phyloP scores from a whole-genome alignment of 2,888 invertebrate species.

The Cylindroiulus punctatus region DNA sequence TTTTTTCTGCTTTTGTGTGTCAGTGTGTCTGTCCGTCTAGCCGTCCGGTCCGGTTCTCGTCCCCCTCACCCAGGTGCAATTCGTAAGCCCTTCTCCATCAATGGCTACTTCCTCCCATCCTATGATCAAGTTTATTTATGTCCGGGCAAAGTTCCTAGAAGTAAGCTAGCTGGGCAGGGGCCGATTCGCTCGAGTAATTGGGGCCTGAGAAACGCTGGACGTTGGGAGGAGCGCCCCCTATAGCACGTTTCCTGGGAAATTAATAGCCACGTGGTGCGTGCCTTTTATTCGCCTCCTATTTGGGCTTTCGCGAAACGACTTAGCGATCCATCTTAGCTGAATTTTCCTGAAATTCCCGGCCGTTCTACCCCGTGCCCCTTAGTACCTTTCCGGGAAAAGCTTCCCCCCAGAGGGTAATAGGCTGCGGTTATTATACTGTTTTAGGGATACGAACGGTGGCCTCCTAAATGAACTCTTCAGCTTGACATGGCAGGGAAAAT shows the following conservation, averaged over 20 bases:
- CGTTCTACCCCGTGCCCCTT: conserved; percentile 26
- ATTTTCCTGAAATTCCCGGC: conserved; percentile 36
- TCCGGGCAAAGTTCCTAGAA: background rate
- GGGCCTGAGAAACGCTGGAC: background rate
- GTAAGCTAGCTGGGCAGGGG: background rate
- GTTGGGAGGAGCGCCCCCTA: background rate
- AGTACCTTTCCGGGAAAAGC: conserved; percentile 37
- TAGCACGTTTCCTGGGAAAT: background rate
- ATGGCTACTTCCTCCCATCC: background rate
- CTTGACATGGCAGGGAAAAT: background rate
- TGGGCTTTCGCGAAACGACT: conserved; percentile 5
- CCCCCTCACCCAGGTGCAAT: conserved; percentile 13
- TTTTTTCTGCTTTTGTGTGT: background rate
- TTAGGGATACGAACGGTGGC: conserved; percentile 21
- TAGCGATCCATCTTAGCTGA: conserved; percentile 34
- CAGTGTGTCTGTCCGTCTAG: background rate
- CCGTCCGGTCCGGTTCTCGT: background rate
- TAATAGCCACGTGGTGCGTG: background rate
- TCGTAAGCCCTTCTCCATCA: background rate
- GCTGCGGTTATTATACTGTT: conserved; percentile 29
- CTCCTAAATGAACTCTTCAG: conserved; percentile 21
- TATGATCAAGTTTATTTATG: conserved; percentile 4
- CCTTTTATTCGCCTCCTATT: conserved; percentile 19
- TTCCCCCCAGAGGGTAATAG: conserved; percentile 23
- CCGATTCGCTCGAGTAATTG: conserved; percentile 10